phyloP scores from a whole-genome alignment of 2,113 vertebrate genomes.

The Sturnus vulgaris region DNA sequence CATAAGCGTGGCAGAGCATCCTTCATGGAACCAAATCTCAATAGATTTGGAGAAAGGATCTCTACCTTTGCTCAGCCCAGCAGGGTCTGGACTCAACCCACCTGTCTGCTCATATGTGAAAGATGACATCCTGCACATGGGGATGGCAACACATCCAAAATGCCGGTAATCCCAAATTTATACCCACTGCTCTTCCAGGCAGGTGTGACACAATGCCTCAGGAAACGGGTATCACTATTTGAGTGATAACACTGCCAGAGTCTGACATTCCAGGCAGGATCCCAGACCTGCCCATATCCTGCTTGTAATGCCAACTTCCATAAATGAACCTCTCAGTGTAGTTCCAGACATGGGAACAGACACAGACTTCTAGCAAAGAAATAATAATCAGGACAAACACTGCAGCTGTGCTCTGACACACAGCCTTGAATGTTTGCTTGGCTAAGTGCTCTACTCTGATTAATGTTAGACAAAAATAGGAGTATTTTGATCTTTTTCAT shows the following conservation, averaged over 20 bases:
- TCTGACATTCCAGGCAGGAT: neutral
- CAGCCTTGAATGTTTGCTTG: neutral
- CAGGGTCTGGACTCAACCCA: neutral
- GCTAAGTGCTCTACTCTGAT: neutral
- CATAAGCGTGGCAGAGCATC: neutral
- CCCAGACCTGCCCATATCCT: neutral
- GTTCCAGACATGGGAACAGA: neutral
- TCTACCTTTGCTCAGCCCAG: neutral
- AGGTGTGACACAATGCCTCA: neutral
- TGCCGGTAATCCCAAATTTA: neutral
- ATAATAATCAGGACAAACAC: neutral
- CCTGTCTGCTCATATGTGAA: neutral
- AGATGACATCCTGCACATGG: neutral
- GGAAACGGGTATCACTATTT: neutral
- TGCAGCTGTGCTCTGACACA: neutral
- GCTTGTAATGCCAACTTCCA: neutral
- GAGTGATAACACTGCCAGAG: neutral
- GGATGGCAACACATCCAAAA: neutral
- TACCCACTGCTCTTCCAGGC: neutral
- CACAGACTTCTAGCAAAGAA: neutral
- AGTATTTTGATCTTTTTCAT: neutral
- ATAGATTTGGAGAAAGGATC: neutral
- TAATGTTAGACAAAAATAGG: neutral
- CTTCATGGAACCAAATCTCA: neutral
- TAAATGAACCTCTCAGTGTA: rapidly evolving